Percentiles rank a stretch among this genome's conserved stretches.
Evolutionary conservation across 2,113 vertebrate genomes (phyloP).

Genomic region (Paedocypris sp.): DNA sequence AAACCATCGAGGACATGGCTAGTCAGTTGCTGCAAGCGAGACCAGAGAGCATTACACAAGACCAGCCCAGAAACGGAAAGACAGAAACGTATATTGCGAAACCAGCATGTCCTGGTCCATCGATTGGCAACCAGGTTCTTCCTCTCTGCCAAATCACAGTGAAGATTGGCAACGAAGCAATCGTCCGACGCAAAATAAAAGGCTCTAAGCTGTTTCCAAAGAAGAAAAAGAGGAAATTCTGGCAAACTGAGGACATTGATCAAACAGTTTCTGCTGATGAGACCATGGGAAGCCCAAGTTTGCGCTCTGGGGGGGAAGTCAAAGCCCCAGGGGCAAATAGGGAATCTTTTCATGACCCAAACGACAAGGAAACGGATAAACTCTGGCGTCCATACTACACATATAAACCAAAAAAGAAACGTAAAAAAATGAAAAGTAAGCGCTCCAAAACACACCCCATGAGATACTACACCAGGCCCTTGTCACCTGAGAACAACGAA

Average conservation of each 20-base stretch:
- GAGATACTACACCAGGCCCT: conserved; percentile 40
- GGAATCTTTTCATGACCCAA: conserved; percentile 73
- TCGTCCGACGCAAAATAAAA: conserved; percentile 84
- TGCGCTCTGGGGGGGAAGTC: conserved; percentile 60
- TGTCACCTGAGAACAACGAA: conserved; percentile 35
- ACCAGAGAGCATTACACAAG: conserved; percentile 48
- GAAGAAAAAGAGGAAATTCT: conserved; percentile 63
- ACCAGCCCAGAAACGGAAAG: conserved; percentile 61
- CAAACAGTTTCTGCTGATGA: conserved; percentile 37
- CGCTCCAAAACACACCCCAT: conserved; percentile 58
- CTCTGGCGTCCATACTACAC: conserved; percentile 96
- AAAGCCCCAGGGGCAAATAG: conserved; percentile 44
- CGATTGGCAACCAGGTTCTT: conserved; percentile 70
- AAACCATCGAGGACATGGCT: conserved; percentile 59
- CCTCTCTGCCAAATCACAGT: conserved; percentile 97
- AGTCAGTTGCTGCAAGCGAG: conserved; percentile 56
- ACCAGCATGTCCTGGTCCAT: conserved; percentile 85
- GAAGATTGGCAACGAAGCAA: conserved; percentile 92
- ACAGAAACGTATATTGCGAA: conserved; percentile 94
- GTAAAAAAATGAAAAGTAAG: conserved; percentile 73
- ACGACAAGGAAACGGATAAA: conserved; percentile 86
- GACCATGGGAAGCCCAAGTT: conserved; percentile 51
- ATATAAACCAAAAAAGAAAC: conserved; percentile 93
- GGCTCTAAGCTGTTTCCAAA: conserved; percentile 85
- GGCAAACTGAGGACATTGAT: conserved; percentile 26